These are phyloP conservation scores for Thinocorus orbignyianus DNA, from an alignment of 2,113 vertebrate species.

Conservation along the genomic window DNA sequence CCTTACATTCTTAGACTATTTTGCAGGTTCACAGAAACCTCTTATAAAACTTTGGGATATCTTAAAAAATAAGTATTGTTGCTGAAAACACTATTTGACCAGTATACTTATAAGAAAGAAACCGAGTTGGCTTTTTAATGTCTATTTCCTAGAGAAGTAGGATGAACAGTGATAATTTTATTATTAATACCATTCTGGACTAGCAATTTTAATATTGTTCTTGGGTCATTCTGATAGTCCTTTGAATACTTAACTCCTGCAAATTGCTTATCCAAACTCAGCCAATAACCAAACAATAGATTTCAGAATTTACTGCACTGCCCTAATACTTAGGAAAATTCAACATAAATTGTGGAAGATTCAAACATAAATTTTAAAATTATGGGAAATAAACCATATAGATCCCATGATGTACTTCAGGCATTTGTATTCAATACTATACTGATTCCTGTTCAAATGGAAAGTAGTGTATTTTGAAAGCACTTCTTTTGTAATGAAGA, in stretches of 20 bases:
- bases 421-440: neutral
- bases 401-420: neutral
- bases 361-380: neutral
- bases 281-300: neutral
- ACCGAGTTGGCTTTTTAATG: rapidly evolving
- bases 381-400: neutral
- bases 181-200: neutral
- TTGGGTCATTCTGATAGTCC: neutral
- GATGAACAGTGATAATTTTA: neutral
- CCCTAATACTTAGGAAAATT: neutral
- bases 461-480: neutral
- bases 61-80: neutral
- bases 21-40: neutral
- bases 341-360: neutral
- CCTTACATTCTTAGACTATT: neutral
- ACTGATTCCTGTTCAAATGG: neutral
- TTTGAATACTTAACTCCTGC: neutral
- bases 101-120: neutral
- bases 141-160: neutral
- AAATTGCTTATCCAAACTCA: neutral
- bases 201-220: neutral
- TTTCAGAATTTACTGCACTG: neutral
- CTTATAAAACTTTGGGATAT: neutral
- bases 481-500: neutral
- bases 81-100: neutral